These are phyloP conservation scores for Platalea minor DNA, from an alignment of 2,797 vertebrate species.

Conservation along the genomic window DNA sequence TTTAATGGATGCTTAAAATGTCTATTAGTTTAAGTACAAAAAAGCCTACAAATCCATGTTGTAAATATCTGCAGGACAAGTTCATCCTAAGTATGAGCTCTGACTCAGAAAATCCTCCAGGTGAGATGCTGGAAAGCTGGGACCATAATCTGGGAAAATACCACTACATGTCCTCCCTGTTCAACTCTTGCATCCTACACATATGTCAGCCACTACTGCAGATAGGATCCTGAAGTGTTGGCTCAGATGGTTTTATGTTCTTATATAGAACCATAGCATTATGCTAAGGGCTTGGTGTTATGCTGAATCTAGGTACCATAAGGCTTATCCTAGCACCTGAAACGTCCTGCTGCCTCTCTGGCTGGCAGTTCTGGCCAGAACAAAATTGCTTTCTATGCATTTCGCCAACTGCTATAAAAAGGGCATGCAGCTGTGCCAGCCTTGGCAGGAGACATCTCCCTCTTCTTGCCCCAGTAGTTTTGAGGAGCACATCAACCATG, in stretches of 20 bases:
- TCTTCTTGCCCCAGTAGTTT: background rate
- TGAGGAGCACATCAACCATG: background rate
- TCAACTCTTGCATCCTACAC: background rate
- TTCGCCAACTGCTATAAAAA: background rate
- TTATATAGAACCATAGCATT: background rate
- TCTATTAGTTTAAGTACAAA: background rate
- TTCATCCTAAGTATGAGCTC: background rate
- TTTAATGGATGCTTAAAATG: background rate
- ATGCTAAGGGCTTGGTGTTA: background rate
- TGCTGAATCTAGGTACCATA: background rate
- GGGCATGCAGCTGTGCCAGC: background rate
- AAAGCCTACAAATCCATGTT: background rate
- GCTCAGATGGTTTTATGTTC: background rate
- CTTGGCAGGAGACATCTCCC: background rate
- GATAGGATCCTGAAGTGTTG: background rate
- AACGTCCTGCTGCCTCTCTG: background rate
- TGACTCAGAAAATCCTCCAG: background rate
- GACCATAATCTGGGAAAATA: background rate
- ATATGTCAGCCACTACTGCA: background rate
- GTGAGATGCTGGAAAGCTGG: background rate
- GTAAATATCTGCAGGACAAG: background rate
- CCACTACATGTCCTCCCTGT: accelerated
- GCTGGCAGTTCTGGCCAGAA: background rate
- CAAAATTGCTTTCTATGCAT: background rate
- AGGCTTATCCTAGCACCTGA: background rate